A percentile compares a stretch with the other conserved stretches of the same genome.
Evolutionary conservation across 2,888 invertebrate genomes (phyloP).

Genomic region (Gnatocerus cornutus): DNA sequence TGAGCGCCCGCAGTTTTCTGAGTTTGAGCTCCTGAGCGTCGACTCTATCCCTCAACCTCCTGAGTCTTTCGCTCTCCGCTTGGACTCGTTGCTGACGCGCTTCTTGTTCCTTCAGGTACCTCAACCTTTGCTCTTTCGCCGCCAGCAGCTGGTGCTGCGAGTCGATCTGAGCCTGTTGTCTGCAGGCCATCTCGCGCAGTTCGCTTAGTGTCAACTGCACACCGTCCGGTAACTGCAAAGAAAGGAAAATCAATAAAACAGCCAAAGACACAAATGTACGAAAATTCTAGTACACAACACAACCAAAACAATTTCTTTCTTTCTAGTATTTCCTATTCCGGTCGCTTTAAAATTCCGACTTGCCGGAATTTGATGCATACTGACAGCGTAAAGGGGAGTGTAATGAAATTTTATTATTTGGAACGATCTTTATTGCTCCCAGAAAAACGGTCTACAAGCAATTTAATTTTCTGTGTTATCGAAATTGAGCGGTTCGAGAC

Average conservation of each 20-base stretch:
- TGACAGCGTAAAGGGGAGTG: slow-evolving; percentile 1
- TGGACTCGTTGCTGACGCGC: slow-evolving; percentile 83
- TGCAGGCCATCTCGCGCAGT: slow-evolving; percentile 97
- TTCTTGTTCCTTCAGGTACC: slow-evolving; percentile 96
- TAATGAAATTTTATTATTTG: slow-evolving; percentile 31
- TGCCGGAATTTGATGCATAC: slow-evolving; percentile 5
- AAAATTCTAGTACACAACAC: no score
- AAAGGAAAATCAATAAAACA: slow-evolving; percentile 12
- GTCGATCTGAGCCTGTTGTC: slow-evolving; percentile 98
- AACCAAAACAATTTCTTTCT: no score
- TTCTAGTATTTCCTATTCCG: no score
- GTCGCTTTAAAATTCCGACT: neutral
- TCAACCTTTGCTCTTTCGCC: slow-evolving; percentile 93
- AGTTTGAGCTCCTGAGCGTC: slow-evolving; percentile 96
- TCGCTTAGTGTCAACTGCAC: slow-evolving; percentile 94
- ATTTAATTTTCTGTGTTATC: slow-evolving; percentile 22
- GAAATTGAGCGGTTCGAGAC: slow-evolving; percentile 14
- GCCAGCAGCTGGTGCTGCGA: slow-evolving; percentile 93
- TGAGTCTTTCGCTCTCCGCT: slow-evolving; percentile 90
- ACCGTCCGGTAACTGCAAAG: slow-evolving; percentile 88
- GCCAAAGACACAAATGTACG: neutral
- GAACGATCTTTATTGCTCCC: slow-evolving; percentile 22
- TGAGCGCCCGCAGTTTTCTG: slow-evolving; percentile 90
- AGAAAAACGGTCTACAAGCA: slow-evolving; percentile 23
- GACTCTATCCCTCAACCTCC: slow-evolving; percentile 91